These are phyloP conservation scores for Cebus imitator DNA, from an alignment of 2,113 vertebrate species.

Conservation along the genomic window DNA sequence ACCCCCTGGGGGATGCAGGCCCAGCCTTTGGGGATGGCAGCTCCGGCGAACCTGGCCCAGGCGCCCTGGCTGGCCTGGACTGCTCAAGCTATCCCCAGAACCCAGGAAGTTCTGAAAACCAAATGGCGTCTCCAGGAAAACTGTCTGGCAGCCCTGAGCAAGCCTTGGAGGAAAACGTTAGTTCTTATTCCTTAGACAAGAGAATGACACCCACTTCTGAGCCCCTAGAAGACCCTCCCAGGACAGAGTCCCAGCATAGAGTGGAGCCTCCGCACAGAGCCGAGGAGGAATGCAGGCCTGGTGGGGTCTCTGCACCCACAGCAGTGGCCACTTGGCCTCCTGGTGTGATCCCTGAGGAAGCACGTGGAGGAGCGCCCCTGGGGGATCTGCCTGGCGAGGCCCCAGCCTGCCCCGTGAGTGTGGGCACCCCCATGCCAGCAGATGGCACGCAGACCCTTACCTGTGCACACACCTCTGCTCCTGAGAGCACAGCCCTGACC, in stretches of 20 bases:
- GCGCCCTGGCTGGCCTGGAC: constrained; percentile 41
- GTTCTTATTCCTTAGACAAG: background rate
- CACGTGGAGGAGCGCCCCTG: background rate
- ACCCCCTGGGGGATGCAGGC: constrained; percentile 58
- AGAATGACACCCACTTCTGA: background rate
- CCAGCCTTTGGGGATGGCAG: constrained; percentile 78
- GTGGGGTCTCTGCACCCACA: accelerated
- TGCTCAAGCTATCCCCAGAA: constrained; percentile 67
- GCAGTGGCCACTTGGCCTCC: accelerated
- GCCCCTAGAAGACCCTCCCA: background rate
- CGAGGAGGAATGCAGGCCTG: accelerated
- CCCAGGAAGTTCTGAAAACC: constrained; percentile 54
- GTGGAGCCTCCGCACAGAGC: background rate
- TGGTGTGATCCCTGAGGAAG: accelerated
- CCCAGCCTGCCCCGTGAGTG: accelerated
- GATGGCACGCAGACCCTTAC: constrained; percentile 15
- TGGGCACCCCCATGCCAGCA: background rate
- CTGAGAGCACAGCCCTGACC: constrained; percentile 77
- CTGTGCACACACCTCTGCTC: constrained; percentile 46
- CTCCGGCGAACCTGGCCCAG: constrained; percentile 82
- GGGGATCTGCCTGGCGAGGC: background rate
- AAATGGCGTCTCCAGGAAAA: background rate
- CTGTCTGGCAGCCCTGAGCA: background rate
- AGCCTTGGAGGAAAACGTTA: background rate
- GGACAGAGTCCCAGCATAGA: accelerated